Percentiles rank a stretch among this genome's conserved stretches.
Conservation (phyloP, 2,797 vertebrate species). For the Notoglanidium macrostoma region DNA sequence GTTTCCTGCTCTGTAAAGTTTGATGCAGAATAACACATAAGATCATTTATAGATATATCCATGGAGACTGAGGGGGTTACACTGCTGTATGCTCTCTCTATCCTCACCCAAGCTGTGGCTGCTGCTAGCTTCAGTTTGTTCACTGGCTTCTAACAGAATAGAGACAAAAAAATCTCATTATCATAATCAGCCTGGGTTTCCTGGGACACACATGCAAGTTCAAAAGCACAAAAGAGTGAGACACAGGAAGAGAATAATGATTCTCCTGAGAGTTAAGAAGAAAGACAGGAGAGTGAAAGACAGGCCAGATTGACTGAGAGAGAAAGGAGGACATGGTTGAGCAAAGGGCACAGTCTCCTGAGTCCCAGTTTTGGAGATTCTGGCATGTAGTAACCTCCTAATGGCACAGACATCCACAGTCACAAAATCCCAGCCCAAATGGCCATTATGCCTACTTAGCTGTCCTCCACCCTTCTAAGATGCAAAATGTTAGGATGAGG, state of each 20-base stretch:
- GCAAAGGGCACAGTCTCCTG: neutral
- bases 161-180: neutral
- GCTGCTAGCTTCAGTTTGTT: slow-evolving; percentile 6
- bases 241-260: neutral
- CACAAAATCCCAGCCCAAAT: neutral
- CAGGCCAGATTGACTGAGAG: neutral
- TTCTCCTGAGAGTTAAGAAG: slow-evolving; percentile 11
- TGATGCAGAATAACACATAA: neutral
- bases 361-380: neutral
- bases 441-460: neutral
- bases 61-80: slow-evolving; percentile 16
- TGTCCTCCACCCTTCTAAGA: neutral
- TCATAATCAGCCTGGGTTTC: neutral
- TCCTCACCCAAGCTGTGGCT: slow-evolving; percentile 1
- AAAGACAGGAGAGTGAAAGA: neutral
- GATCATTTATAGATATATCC: slow-evolving; percentile 15
- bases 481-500: neutral
- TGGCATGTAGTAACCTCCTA: neutral
- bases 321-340: neutral
- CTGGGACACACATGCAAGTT: slow-evolving; percentile 20
- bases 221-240: neutral
- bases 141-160: neutral
- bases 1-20: slow-evolving; percentile 1
- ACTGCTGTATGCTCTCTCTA: neutral
- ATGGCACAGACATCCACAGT: neutral